Evolutionary conservation across 2,888 invertebrate species (phyloP).

Genomic region (Entomobrya proxima): DNA sequence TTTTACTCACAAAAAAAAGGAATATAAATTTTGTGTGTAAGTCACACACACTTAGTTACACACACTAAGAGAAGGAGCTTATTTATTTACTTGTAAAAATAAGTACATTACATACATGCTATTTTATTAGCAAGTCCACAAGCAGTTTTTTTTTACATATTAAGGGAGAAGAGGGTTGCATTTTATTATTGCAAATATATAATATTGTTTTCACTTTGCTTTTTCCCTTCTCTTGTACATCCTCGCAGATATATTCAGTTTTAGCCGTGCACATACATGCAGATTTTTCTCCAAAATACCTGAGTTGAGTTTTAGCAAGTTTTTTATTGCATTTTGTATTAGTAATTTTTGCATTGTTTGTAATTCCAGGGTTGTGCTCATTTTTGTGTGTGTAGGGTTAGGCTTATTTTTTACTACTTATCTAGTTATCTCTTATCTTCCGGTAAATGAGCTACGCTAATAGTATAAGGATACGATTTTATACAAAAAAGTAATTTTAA

Average conservation of each 20-base stretch:
- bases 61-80: background rate
- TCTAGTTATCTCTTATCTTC: no score
- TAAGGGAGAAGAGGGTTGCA: conserved; percentile 12
- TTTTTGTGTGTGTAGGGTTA: no score
- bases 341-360: background rate
- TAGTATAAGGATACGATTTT: no score
- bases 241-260: background rate
- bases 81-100: background rate
- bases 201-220: conserved; percentile 2
- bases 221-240: conserved; percentile 7
- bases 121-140: background rate
- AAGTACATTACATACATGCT: background rate
- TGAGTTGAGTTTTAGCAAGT: background rate
- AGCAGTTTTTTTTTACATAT: background rate
- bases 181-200: background rate
- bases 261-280: conserved; percentile 34
- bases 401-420: no score
- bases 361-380: conserved; percentile 22
- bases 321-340: background rate
- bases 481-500: no score
- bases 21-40: no score
- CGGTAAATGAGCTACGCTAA: no score
- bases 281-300: background rate
- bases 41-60: background rate
- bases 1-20: background rate